Conservation (phyloP, 2,113 vertebrate species). For the Brevimyrus niger region DNA sequence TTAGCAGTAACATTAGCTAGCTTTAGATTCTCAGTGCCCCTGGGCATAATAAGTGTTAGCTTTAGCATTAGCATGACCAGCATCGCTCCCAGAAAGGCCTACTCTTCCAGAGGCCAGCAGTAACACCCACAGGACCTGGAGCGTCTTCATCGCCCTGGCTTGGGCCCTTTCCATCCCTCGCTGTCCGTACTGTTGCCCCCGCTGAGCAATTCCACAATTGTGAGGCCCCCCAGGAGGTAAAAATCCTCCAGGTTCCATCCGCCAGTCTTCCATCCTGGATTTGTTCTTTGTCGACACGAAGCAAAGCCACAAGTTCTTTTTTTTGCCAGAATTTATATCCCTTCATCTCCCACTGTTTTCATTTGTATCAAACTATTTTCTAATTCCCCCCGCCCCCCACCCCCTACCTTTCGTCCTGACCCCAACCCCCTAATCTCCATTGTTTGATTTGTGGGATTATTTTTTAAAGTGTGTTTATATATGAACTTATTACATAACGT, state of each 20-base stretch:
- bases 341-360: neutral
- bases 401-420: neutral
- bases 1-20: neutral
- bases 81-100: neutral
- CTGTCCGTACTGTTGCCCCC: neutral
- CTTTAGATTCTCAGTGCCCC: neutral
- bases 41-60: neutral
- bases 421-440: neutral
- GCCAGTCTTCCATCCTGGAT: neutral
- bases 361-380: neutral
- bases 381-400: constrained; percentile 21
- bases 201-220: neutral
- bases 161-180: neutral
- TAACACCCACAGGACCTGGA: neutral
- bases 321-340: neutral
- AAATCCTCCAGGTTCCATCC: neutral
- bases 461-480: constrained; percentile 14
- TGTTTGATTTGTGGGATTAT: neutral
- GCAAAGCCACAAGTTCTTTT: neutral
- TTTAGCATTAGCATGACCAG: neutral
- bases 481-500: neutral
- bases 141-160: neutral
- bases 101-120: neutral
- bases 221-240: neutral
- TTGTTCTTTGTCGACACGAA: constrained; percentile 23